Percentiles rank a stretch among this genome's conserved stretches.
Conservation (phyloP, 2,113 vertebrate species). For the Zosterops lateralis region DNA sequence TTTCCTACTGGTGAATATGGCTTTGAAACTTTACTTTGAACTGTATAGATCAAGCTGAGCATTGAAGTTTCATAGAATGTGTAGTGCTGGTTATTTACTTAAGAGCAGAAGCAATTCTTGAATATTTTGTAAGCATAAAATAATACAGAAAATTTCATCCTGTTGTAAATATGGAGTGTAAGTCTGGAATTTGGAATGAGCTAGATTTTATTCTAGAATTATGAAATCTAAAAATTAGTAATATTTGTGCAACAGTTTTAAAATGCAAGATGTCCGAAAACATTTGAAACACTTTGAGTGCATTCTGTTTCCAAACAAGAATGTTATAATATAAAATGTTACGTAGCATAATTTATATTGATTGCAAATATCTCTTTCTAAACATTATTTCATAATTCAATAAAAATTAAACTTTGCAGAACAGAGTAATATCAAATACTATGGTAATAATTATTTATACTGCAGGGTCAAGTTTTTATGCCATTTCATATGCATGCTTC, state of each 20-base stretch:
- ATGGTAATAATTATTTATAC: neutral
- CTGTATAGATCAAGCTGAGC: neutral
- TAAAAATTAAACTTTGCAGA: neutral
- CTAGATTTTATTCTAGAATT: neutral
- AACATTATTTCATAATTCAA: neutral
- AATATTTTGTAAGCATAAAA: neutral
- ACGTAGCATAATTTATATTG: neutral
- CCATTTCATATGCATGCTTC: neutral
- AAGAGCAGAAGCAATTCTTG: neutral
- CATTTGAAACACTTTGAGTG: neutral
- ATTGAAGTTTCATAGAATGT: neutral
- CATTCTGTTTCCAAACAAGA: neutral
- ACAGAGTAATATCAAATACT: neutral
- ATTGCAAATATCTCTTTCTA: neutral
- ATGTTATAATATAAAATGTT: neutral
- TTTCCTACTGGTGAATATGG: neutral
- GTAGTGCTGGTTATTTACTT: neutral
- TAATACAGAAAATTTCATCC: neutral
- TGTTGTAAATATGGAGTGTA: neutral
- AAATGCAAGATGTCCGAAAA: neutral
- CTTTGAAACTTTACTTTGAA: neutral
- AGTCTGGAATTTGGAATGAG: neutral
- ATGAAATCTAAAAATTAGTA: neutral
- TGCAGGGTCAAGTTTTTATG: neutral
- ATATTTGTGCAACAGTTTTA: neutral